These are phyloP conservation scores for Scomberomorus guttatus DNA, from an alignment of 2,797 vertebrate species.

Conservation along the genomic window DNA sequence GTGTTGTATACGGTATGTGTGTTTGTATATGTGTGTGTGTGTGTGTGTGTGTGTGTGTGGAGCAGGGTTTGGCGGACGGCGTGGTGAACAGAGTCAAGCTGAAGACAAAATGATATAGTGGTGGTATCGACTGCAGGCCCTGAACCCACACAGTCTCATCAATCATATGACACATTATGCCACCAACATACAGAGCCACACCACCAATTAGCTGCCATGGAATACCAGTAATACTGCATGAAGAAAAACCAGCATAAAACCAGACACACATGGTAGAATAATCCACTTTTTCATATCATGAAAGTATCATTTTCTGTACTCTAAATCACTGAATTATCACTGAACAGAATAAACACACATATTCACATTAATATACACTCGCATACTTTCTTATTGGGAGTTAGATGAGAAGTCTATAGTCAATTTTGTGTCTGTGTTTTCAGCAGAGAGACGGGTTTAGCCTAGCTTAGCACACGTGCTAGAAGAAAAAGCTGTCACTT, in stretches of 20 bases:
- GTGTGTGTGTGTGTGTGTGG: constrained; percentile 11
- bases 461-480: neutral
- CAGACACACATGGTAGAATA: neutral
- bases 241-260: neutral
- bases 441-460: neutral
- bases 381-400: too few relatives aligned
- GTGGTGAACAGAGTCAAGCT: constrained; percentile 8
- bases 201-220: constrained; percentile 18
- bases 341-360: neutral
- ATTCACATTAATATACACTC: too few relatives aligned
- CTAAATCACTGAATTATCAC: neutral
- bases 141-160: constrained; percentile 50
- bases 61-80: neutral
- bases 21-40: neutral
- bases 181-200: constrained; percentile 37
- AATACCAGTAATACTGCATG: neutral
- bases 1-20: neutral
- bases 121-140: constrained; percentile 40
- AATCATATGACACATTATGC: constrained; percentile 50
- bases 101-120: constrained; percentile 52
- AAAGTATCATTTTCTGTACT: too few relatives aligned
- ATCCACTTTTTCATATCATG: neutral
- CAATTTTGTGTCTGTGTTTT: neutral
- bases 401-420: neutral
- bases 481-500: neutral